Evolutionary conservation across 2,797 vertebrate genomes (phyloP), one percentile per base, ranked within the genome.

Genomic region (Sebastolobus alascanus): DNA sequence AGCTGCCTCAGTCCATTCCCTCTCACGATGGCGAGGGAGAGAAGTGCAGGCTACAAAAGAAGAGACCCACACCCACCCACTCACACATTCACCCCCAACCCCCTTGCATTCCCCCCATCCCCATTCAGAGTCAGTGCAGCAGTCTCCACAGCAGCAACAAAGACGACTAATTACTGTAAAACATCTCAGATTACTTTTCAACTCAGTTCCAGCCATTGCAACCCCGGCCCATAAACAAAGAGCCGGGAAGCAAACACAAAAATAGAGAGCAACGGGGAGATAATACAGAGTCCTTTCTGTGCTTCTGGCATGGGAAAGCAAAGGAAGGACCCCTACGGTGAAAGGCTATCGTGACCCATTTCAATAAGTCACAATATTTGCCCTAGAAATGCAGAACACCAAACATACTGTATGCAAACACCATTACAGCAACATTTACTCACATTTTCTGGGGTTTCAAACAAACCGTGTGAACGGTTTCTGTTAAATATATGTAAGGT

Each of bases 161-260:
- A 93, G 89, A 91, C 81, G 50, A 87, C 95, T 96, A 96, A 96
- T 96, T 96, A 96, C 95, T 92, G 94, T 94, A 95, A 95, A 96
- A 96, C 93, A 95, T 93, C 92, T 95, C 90, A 87, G 87, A 95
- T 96, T 94, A 95, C 93, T 92, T 94, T 94, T 94, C 89, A 93
- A 92, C 92, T 92, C 83, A 82, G 87, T 94, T 94, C 82, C 72
- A 92, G 83, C 82, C 79, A 82, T 79, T 81, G 79, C 88, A 93
- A 79, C 69, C 61, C 31, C 56, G 55, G 80, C 80, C 29, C 76
- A 75, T 80, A 92, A 93, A 94, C 84, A 93, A 91, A 93, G 87
- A 84, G 40, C 38, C 43, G 72, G 68, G 64, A 79, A 81, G 75
- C 33, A 80, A 86, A 85, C 68, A 91, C 18, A 73, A 7, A 73